Base-by-base conservation (phyloP, 2,888 invertebrate genomes). In the Camptogramma bilineatum region DNA sequence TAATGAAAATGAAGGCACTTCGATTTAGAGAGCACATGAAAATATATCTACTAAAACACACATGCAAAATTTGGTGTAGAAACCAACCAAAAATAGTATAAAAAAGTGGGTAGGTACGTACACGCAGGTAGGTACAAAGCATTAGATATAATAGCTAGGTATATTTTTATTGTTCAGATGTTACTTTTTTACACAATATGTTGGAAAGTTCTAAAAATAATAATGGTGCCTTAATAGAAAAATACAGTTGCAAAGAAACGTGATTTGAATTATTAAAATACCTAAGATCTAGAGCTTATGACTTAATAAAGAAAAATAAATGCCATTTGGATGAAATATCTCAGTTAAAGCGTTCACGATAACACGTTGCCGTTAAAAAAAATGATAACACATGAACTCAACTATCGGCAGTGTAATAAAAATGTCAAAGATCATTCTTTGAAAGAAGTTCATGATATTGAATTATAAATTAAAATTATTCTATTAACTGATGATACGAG, bases 241-340 rank as follows among this genome's bases (percentile, higher is more conserved):
- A 68, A 63, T 62, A 65, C 52, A 69, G 60, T 62, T 62, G 56
- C 50, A 68, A 60, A 58, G 51, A 53, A 62, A 66, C 53, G 39
- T 63, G 54, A 65, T 56, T 55, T 66, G 55, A 63, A 72, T 63
- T 31, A 55, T 47, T 70, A 66, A 68, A 66, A 69, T 71, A 71
- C 76, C 74, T 79, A 80, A 70, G 57, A 64, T 44, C 65, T 69
- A 69, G 65, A 58, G 48, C 70, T 78, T 81, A 80, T 80, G 79
- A 82, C 77, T 81, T 84, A 84, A 67, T 59, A 71, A 74, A 74
- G 78, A 82, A 83, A 78, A 82, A 86, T 87, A 87, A 89, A 89
- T 88, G 88, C 86, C 76, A 81, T 82, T 82, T 74, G 66, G 72
- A 78, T 75, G 72, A 72, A 65, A 72, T 66, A 77, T 69, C 69